phyloP scores from a whole-genome alignment of 2,113 vertebrate species.

The Sterna hirundo region DNA sequence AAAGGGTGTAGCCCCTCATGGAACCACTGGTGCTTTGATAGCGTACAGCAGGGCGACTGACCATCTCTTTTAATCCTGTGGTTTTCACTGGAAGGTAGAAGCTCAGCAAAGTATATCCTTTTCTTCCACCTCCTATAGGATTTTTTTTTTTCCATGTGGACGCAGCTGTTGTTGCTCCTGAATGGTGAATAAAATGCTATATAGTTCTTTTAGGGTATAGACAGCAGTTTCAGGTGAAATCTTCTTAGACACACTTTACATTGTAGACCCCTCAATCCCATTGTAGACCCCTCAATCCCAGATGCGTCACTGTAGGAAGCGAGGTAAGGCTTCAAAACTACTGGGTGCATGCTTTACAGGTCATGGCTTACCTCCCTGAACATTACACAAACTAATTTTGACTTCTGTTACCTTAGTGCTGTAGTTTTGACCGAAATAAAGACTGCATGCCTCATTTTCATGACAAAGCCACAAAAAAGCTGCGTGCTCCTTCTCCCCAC shows the following conservation, averaged over 20 bases:
- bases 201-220: neutral
- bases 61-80: neutral
- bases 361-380: conserved; percentile 5
- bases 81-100: neutral
- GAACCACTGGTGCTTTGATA: neutral
- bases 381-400: neutral
- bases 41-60: neutral
- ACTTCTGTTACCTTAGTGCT: neutral
- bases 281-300: neutral
- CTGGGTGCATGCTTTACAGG: neutral
- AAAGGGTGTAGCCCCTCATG: conserved; percentile 22
- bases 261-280: neutral
- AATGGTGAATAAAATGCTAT: neutral
- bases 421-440: conserved; percentile 34
- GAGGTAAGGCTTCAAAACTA: neutral
- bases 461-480: neutral
- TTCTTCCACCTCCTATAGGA: neutral
- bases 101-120: neutral
- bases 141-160: neutral
- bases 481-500: neutral
- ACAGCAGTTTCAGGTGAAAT: neutral
- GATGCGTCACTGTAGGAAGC: neutral
- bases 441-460: neutral
- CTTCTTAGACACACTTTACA: neutral
- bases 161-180: neutral